Evolutionary conservation across 2,113 vertebrate genomes (phyloP), one percentile per base, ranked within the genome.

Genomic region (Odocoileus hemionus): DNA sequence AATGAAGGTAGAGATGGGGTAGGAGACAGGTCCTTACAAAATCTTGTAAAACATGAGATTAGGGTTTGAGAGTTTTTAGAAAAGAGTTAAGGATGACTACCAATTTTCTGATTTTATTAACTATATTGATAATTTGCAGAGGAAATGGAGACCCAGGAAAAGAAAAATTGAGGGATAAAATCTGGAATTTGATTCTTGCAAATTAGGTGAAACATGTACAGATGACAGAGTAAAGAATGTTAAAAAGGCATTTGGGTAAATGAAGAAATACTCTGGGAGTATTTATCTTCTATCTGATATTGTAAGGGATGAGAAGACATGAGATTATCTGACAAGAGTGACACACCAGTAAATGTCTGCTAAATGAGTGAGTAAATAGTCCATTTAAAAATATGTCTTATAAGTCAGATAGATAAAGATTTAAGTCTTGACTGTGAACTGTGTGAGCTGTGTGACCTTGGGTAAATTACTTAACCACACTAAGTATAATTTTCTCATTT

Each of bases 341-440:
- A 85, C 64, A 60, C 4, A 79, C 7, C 8, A 43, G 15, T 43
- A 70, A 92, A 70, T 43, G 1, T 82, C 39, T 94, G 28, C 67
- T 79, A 47, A 92, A 33, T 74, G n/a, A 79, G 64, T 50, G 10
- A 58, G 6, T 64, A 9, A 67, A 67, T 21, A 67, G 64, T 6
- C 33, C 47, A 33, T 58, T 94, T 61, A 79, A 79, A 85, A 85
- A 58, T 50, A 45, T n/a, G 52, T 85, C 47, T 86, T 95, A 10
- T 79, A 92, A 78, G 64, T 64, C 55, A 45, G 74, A 60, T 3
- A 94, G 45, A 87, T 82, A 82, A 5, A 87, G 57, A 84, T 58
- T 95, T 90, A 95, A 90, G 90, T 61, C 47, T 86, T 91, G 10
- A 96, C 61, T 70, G n/a, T 91, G 64, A 78, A n/a, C 39, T 61